Percentiles rank a stretch among this genome's conserved stretches.
These are phyloP conservation scores for Meda fulgida DNA, from an alignment of 2,797 vertebrate genomes.

Conservation along the genomic window DNA sequence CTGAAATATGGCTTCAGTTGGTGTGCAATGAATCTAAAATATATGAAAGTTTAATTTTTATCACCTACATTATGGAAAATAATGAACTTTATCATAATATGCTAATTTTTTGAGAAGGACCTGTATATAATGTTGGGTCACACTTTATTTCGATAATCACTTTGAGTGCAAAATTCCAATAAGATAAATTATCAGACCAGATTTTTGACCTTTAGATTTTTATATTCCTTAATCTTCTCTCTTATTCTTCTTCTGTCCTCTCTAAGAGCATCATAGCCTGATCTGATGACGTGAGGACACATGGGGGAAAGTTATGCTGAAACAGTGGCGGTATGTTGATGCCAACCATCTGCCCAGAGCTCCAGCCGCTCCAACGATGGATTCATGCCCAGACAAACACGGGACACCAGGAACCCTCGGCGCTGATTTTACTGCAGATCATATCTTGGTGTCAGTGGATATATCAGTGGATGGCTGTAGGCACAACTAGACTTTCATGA, in stretches of 20 bases:
- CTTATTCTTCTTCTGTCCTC: neutral
- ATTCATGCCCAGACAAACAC: constrained; percentile 30
- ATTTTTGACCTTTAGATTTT: neutral
- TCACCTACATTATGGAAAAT: too few species aligned
- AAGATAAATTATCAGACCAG: neutral
- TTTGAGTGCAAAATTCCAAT: neutral
- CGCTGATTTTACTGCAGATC: constrained; percentile 27
- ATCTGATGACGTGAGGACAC: neutral
- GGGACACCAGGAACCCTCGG: constrained; percentile 20
- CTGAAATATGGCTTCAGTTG: too few species aligned
- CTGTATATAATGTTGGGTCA: too few species aligned
- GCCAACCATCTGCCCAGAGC: constrained; percentile 45
- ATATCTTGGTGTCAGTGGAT: neutral
- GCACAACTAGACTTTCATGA: constrained; percentile 13
- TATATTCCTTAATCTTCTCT: neutral
- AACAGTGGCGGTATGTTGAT: constrained; percentile 39
- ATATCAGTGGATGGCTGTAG: neutral
- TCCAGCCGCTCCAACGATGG: neutral
- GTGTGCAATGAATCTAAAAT: too few species aligned
- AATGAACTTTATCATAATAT: too few species aligned
- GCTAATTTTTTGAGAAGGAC: too few species aligned
- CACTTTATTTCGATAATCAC: too few species aligned
- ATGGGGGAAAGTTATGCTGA: constrained; percentile 25
- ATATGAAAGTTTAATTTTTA: too few species aligned
- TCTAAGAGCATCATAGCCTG: neutral